phyloP scores from a whole-genome alignment of 2,888 invertebrate species.

The Stenodema calcarata region DNA sequence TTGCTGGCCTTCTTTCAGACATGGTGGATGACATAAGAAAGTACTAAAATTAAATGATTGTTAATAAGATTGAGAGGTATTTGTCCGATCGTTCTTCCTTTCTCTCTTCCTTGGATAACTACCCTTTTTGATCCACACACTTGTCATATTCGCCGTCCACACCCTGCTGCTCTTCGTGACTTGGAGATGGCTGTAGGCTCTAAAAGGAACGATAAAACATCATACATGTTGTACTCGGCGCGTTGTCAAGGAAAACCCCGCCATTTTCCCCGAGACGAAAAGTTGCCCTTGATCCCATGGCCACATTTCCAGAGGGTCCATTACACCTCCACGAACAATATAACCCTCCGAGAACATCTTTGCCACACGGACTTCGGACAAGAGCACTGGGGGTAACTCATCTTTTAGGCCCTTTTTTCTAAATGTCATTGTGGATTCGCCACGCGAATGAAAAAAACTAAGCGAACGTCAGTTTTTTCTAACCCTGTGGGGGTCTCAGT shows the following conservation, averaged over 20 bases:
- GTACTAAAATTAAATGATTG: too few relatives aligned
- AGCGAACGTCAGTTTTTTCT: not conserved
- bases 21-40: too few relatives aligned
- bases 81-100: too few relatives aligned
- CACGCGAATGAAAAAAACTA: constrained; percentile 2
- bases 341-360: not conserved
- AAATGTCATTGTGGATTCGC: not conserved
- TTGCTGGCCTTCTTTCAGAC: too few relatives aligned
- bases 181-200: too few relatives aligned
- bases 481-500: not conserved
- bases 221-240: not conserved
- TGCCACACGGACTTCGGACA: not conserved
- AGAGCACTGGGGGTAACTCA: not conserved
- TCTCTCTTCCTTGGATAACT: too few relatives aligned
- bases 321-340: not conserved
- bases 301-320: not conserved
- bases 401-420: not conserved
- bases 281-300: not conserved
- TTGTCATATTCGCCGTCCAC: too few relatives aligned
- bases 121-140: too few relatives aligned
- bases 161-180: too few relatives aligned
- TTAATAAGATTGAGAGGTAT: too few relatives aligned
- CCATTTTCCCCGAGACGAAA: not conserved
- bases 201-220: too few relatives aligned
- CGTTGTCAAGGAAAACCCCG: not conserved